Evolutionary conservation across 2,888 invertebrate species (phyloP).

Genomic region (Drosophila recens): DNA sequence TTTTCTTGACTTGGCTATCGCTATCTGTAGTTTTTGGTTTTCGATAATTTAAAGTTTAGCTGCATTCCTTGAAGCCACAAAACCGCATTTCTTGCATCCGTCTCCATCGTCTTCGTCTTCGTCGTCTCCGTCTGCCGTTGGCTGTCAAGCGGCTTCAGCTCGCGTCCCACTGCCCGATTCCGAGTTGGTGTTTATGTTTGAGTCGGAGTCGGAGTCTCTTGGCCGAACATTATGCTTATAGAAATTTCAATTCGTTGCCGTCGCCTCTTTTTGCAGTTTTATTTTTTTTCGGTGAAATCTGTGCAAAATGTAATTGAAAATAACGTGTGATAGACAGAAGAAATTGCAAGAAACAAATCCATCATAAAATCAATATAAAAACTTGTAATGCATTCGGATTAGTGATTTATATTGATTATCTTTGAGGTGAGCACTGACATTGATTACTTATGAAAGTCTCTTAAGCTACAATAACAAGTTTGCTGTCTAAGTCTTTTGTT

Average conservation of each 20-base stretch:
- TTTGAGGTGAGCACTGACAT: slow-evolving; percentile 43
- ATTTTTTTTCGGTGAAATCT: slow-evolving; percentile 62
- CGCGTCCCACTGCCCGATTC: slow-evolving; percentile 23
- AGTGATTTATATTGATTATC: slow-evolving; percentile 36
- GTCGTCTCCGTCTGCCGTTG: slow-evolving; percentile 11
- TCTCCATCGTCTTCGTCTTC: slow-evolving; percentile 18
- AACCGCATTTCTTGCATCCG: slow-evolving; percentile 65
- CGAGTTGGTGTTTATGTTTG: not conserved
- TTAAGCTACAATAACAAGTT: slow-evolving; percentile 45
- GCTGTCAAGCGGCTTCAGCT: slow-evolving; percentile 49
- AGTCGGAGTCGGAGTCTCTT: not conserved
- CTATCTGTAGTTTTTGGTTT: slow-evolving; percentile 63
- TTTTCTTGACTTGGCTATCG: slow-evolving; percentile 19
- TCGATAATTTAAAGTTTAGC: slow-evolving; percentile 66
- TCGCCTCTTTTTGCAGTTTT: slow-evolving; percentile 45
- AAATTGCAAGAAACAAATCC: slow-evolving; percentile 28
- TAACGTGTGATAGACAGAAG: slow-evolving; percentile 42
- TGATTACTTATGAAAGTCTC: slow-evolving; percentile 34
- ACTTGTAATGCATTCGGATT: slow-evolving; percentile 45
- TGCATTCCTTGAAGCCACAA: slow-evolving; percentile 72
- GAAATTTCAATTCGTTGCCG: slow-evolving; percentile 59
- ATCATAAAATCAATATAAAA: slow-evolving; percentile 36
- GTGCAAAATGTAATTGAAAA: slow-evolving; percentile 71
- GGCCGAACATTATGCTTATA: slow-evolving; percentile 47
- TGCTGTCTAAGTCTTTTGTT: slow-evolving; percentile 72